phyloP scores from a whole-genome alignment of 1,140 invertebrate genomes.

The Diuraphis noxia region DNA sequence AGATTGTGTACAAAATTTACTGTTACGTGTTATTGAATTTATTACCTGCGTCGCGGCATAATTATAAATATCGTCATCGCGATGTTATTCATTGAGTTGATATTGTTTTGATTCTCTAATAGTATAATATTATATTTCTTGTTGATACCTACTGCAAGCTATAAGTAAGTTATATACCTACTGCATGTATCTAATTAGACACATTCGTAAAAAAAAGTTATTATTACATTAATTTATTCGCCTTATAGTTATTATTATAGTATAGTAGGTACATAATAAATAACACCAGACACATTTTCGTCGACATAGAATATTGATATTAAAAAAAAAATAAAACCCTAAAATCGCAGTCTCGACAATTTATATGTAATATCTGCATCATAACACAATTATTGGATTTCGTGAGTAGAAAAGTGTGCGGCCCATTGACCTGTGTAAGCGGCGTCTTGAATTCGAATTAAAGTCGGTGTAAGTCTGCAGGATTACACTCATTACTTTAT shows the following conservation, averaged over 20 bases:
- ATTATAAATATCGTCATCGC: neutral
- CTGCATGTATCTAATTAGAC: neutral
- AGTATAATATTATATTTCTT: neutral
- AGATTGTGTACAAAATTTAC: neutral
- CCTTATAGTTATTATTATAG: neutral
- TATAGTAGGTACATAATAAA: no score
- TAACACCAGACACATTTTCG: neutral
- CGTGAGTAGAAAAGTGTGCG: neutral
- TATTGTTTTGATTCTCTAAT: neutral
- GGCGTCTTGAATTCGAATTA: neutral
- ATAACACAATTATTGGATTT: neutral
- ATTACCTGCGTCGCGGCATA: neutral
- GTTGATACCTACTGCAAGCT: neutral
- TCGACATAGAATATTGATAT: neutral
- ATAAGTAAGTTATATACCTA: neutral
- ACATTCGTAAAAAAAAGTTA: neutral
- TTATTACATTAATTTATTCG: neutral
- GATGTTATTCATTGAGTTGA: neutral
- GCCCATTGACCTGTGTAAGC: neutral
- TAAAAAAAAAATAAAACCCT: neutral
- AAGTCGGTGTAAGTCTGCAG: neutral
- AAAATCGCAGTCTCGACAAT: neutral
- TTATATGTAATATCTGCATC: neutral
- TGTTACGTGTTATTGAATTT: neutral
- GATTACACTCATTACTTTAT: neutral